Evolutionary conservation across 1,140 invertebrate genomes (phyloP), one percentile per base, ranked within the genome.

Genomic region (Campoletis sonorensis): DNA sequence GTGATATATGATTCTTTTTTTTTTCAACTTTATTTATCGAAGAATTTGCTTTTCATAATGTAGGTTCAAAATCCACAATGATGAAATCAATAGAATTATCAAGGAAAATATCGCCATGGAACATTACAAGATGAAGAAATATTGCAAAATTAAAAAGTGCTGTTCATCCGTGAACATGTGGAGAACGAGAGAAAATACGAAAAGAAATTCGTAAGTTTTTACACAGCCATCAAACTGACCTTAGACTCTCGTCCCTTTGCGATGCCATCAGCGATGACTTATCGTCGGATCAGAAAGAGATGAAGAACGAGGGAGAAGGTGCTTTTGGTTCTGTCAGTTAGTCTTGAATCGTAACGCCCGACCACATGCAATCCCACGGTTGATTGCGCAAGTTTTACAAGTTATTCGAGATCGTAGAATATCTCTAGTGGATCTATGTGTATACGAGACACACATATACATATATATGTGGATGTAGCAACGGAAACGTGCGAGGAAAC

Each of bases 331-430:
- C 23, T 64, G 64, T 30, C 64, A 45, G 51, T 23, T 40, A 13
- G 15, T 72, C 68, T 61, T 73, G 67, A 80, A 51, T 75, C n/a
- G 83, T 73, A 37, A 82, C 58, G 51, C 78, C 80, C 72, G 80
- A 82, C 45, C 79, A 79, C 80, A 79, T 81, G 85, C 83, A 88
- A 87, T 87, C 78, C 81, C 85, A 87, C 84, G 85, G 85, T 71
- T 88, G 86, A 86, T 88, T 87, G 86, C 68, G 75, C 82, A 87
- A 87, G 83, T 88, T 88, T 88, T 88, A 87, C 85, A 87, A 87
- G 87, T 87, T 88, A 85, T 83, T 82, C 70, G 85, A 85, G 83
- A 76, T 27, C 64, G 67, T 13, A 15, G 61, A 78, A 78, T 45
- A 64, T 40, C 27, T 51, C 13, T 45, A 11, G 64, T 26, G 26